phyloP scores from a whole-genome alignment of 2,888 invertebrate genomes.

The Eucera pruinosa region DNA sequence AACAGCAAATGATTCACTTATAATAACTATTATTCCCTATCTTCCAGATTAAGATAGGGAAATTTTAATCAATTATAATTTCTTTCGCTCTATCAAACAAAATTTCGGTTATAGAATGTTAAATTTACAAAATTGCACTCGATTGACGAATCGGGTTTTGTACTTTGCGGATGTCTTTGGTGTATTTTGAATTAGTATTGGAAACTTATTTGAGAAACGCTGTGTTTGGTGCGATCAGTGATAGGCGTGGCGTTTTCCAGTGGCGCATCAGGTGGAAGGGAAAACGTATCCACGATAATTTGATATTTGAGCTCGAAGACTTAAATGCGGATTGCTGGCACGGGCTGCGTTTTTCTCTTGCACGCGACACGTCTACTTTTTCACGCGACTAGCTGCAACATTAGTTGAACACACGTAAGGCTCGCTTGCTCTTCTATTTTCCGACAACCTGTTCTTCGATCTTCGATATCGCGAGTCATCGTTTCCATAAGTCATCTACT shows the following conservation, averaged over 20 bases:
- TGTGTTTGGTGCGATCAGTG: neutral
- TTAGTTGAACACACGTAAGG: slow-evolving; percentile 9
- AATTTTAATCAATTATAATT: too few relatives aligned
- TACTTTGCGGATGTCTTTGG: too few relatives aligned
- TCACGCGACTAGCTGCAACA: slow-evolving; percentile 22
- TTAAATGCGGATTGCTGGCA: slow-evolving; percentile 11
- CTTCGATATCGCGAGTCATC: slow-evolving; percentile 18
- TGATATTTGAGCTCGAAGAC: slow-evolving; percentile 16
- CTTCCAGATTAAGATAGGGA: too few relatives aligned
- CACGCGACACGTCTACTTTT: slow-evolving; percentile 36
- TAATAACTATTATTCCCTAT: too few relatives aligned
- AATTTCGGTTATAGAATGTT: too few relatives aligned
- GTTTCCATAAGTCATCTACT: slow-evolving; percentile 13
- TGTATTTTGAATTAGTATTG: too few relatives aligned
- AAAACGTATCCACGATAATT: slow-evolving; percentile 30
- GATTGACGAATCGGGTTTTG: too few relatives aligned
- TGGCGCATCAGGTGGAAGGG: neutral
- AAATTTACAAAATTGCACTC: too few relatives aligned
- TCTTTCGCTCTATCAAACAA: too few relatives aligned
- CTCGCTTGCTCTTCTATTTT: slow-evolving; percentile 8
- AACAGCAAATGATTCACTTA: too few relatives aligned
- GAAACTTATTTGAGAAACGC: slow-evolving; percentile 23
- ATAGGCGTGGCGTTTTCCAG: slow-evolving; percentile 11
- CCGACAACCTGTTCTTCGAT: slow-evolving; percentile 15
- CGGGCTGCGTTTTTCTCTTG: slow-evolving; percentile 8